These are phyloP conservation scores for Vidua macroura DNA, from an alignment of 2,113 vertebrate genomes.

Conservation along the genomic window DNA sequence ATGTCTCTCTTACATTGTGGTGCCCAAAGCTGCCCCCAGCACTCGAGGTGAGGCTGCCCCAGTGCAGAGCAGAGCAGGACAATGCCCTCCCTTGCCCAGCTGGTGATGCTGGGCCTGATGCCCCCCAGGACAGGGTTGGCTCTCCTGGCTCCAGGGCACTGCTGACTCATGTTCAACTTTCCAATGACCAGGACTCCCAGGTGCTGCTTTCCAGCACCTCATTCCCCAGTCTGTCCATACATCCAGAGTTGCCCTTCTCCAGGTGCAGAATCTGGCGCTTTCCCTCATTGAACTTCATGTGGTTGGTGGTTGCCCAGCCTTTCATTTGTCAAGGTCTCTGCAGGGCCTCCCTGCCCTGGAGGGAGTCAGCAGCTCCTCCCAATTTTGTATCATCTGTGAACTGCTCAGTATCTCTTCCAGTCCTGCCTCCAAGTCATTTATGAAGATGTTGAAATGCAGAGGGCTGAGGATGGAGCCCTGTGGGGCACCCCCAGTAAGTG, in stretches of 20 bases:
- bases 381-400: not conserved
- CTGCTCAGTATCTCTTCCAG: not conserved
- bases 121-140: not conserved
- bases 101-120: not conserved
- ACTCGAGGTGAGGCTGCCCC: not conserved
- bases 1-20: not conserved
- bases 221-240: fast-evolving
- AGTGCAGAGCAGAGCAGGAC: not conserved
- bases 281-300: fast-evolving
- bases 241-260: fast-evolving
- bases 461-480: too few species aligned
- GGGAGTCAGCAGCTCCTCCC: not conserved
- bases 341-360: not conserved
- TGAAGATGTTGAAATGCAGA: not conserved
- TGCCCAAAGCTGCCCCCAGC: not conserved
- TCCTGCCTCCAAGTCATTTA: not conserved
- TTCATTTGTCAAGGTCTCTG: not conserved
- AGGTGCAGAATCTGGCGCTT: not conserved
- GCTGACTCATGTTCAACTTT: fast-evolving
- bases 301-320: not conserved
- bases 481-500: not conserved
- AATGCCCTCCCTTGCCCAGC: not conserved
- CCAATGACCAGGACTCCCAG: fast-evolving
- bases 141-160: not conserved
- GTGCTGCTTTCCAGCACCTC: not conserved